phyloP scores from a whole-genome alignment of 2,113 vertebrate species.

The Pan troglodytes region NHGRI_mPanTro3-v2.1_pri NC_086016.1:43071001-43071500 shows the following conservation, averaged over 20 bases:
- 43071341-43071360: conserved; percentile 14
- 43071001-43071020: background rate
- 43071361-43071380: background rate
- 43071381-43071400: background rate
- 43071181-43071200: background rate
- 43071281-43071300: conserved; percentile 2
- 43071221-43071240: background rate
- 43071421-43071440: background rate
- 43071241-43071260: background rate
- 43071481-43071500: background rate
- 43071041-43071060: background rate
- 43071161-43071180: background rate
- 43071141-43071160: background rate
- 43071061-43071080: background rate
- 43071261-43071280: background rate
- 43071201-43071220: background rate
- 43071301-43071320: background rate
- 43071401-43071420: background rate
- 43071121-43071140: background rate
- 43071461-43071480: background rate
- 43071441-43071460: background rate
- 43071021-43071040: background rate
- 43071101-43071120: background rate
- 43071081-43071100: background rate
- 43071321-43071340: background rate